Evolutionary conservation across 2,113 vertebrate species (phyloP).

Genomic region (Paraplagusia blochii): DNA sequence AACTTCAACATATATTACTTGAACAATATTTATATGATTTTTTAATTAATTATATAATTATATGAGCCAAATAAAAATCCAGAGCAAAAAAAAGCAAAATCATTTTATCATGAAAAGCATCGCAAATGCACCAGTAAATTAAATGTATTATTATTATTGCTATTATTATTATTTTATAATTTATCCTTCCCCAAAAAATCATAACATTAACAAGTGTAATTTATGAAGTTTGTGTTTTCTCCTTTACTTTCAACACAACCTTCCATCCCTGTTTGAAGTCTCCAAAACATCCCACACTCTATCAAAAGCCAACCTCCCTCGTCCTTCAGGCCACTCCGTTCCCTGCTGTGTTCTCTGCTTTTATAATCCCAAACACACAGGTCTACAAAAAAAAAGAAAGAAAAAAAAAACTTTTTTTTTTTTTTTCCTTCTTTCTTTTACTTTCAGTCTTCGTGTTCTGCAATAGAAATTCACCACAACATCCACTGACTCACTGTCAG

Average conservation of each 20-base stretch:
- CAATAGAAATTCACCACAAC: conserved; percentile 20
- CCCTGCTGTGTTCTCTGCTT: background rate
- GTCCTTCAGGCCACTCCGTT: background rate
- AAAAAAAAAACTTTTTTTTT: background rate
- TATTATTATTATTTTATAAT: no score
- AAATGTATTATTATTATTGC: no score
- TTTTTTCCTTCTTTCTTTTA: conserved; percentile 21
- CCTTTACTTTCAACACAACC: background rate
- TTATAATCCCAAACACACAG: conserved; percentile 9
- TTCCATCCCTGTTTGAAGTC: background rate
- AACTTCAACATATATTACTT: no score
- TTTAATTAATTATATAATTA: no score
- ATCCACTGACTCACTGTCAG: conserved; percentile 5
- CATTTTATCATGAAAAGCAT: no score
- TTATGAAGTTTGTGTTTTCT: background rate
- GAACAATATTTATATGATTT: no score
- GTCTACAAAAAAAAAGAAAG: conserved; percentile 16
- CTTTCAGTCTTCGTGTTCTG: conserved; percentile 11
- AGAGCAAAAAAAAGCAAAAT: no score
- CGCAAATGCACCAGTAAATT: no score
- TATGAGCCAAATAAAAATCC: no score
- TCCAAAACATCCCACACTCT: background rate
- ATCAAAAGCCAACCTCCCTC: conserved; percentile 8
- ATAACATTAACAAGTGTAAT: no score
- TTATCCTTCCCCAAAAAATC: no score